These are phyloP conservation scores for Hybognathus amarus DNA, from an alignment of 2,797 vertebrate genomes.

Conservation along the genomic window DNA sequence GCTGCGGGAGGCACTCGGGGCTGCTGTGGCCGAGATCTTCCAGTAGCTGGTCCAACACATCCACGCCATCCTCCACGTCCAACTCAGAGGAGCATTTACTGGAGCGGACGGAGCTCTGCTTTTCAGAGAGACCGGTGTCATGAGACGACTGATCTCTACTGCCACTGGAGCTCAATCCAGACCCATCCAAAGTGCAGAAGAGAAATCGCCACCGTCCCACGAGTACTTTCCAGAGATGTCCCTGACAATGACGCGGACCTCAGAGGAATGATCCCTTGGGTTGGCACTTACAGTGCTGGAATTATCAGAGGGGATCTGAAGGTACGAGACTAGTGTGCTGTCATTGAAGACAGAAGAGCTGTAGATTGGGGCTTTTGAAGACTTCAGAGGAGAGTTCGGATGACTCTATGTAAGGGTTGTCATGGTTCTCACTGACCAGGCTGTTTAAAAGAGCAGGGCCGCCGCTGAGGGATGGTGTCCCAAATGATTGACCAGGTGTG, in stretches of 20 bases:
- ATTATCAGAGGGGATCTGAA: conserved; percentile 86
- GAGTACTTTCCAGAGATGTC: conserved; percentile 99
- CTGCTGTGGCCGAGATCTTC: conserved; percentile 88
- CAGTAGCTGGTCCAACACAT: conserved; percentile 87
- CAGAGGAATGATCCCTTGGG: conserved; percentile 72
- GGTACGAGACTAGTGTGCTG: conserved; percentile 93
- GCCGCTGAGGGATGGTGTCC: conserved; percentile 92
- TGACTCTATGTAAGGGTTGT: conserved; percentile 90
- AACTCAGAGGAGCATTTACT: conserved; percentile 63
- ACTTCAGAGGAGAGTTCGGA: conserved; percentile 93
- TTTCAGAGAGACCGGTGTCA: conserved; percentile 39
- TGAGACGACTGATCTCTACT: conserved; percentile 45
- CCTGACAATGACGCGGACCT: conserved; percentile 91
- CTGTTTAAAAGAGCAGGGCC: conserved; percentile 95
- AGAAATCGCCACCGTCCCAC: conserved; percentile 91
- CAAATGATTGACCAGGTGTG: conserved; percentile 95
- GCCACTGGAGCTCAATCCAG: conserved; percentile 25
- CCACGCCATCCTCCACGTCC: conserved; percentile 79
- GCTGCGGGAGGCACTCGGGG: conserved; percentile 90
- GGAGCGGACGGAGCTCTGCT: conserved; percentile 54
- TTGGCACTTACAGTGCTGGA: conserved; percentile 58
- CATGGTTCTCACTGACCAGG: conserved; percentile 93
- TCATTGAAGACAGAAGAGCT: conserved; percentile 98
- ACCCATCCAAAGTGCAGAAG: conserved; percentile 81
- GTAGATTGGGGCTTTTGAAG: conserved; percentile 95